These are phyloP conservation scores for Smutsia gigantea DNA, from an alignment of 2,797 vertebrate species.

Conservation along the genomic window DNA sequence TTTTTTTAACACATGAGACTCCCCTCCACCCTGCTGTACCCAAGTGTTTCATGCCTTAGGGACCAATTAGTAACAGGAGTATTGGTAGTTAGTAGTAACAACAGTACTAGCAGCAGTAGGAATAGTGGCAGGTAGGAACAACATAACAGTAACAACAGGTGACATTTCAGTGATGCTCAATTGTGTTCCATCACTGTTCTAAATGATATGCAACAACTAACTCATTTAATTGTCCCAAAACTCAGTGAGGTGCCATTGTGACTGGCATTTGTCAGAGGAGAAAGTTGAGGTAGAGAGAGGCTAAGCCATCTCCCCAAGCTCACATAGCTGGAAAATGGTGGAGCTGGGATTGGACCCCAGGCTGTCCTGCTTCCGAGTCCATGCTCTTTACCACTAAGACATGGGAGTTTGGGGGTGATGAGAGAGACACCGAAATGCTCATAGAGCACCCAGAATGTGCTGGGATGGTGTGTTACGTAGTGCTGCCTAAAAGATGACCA, in stretches of 20 bases:
- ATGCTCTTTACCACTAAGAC: neutral
- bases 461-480: rapidly evolving
- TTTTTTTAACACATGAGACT: neutral
- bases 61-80: neutral
- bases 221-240: too few relatives aligned
- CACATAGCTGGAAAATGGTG: neutral
- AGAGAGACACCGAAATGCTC: rapidly evolving
- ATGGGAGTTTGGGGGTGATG: neutral
- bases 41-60: neutral
- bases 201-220: too few relatives aligned
- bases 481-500: rapidly evolving
- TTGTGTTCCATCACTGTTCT: neutral
- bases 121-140: too few relatives aligned
- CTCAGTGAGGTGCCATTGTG: neutral
- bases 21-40: neutral
- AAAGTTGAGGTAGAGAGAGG: neutral
- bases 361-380: neutral
- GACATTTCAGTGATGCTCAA: neutral
- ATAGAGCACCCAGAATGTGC: rapidly evolving
- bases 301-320: neutral
- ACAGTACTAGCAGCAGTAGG: neutral
- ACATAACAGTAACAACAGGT: rapidly evolving
- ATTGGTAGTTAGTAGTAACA: neutral
- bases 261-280: neutral
- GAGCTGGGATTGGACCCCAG: neutral